Evolutionary conservation across 30 jellyfish, hydroid and myxozoan genomes (phyloP).

Genomic region (Chrysaora quinquecirrha): DNA sequence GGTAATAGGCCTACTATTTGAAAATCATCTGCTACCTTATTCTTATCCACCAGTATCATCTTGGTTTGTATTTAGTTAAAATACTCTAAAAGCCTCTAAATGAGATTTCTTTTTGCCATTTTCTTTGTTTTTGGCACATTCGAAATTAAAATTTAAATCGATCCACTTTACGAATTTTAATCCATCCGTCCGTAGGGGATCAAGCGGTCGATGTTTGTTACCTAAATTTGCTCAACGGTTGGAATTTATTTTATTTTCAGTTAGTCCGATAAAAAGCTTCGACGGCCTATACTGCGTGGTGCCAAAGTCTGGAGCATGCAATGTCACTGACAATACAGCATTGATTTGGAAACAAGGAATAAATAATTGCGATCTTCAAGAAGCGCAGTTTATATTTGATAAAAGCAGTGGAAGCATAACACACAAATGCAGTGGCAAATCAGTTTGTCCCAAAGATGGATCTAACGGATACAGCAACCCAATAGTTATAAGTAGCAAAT

Average conservation of each 20-base stretch:
- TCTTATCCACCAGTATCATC: too few species aligned
- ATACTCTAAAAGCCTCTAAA: too few species aligned
- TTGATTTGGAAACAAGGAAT: conserved; percentile 58
- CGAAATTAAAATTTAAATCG: too few species aligned
- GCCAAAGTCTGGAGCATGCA: conserved; percentile 79
- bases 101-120: too few species aligned
- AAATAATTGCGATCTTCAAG: conserved; percentile 36
- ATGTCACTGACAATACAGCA: conserved; percentile 47
- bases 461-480: neutral
- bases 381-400: conserved; percentile 65
- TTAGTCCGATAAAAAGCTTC: conserved; percentile 29
- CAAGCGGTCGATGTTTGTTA: too few species aligned
- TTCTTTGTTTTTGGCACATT: too few species aligned
- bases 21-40: too few species aligned
- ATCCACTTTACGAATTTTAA: too few species aligned
- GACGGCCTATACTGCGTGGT: conserved; percentile 64
- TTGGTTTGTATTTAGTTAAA: too few species aligned
- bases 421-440: conserved; percentile 79
- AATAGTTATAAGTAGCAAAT: conserved; percentile 26
- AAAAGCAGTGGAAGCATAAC: conserved; percentile 70
- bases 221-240: neutral
- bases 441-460: conserved; percentile 65
- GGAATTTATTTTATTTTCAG: conserved; percentile 22
- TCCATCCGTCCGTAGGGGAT: too few species aligned
- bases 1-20: too few species aligned